Conservation (phyloP, 2,113 vertebrate species). For the Eurypyga helias region DNA sequence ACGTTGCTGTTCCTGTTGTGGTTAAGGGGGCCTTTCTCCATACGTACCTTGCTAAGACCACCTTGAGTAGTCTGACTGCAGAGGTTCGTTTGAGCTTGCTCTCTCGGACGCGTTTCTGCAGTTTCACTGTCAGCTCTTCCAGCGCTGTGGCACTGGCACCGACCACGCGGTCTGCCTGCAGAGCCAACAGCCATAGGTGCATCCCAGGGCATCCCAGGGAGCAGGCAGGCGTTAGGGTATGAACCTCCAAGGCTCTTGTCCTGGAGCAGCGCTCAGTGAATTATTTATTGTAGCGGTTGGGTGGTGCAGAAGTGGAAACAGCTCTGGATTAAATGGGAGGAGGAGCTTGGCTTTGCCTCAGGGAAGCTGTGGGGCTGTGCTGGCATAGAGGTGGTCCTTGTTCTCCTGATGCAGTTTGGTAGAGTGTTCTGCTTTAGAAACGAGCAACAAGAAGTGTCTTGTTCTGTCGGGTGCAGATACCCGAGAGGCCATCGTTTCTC, state of each 20-base stretch:
- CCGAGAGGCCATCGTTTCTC: background rate
- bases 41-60: rapidly evolving
- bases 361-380: background rate
- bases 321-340: background rate
- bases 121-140: no score
- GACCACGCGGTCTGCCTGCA: no score
- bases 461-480: constrained; percentile 29
- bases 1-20: background rate
- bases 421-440: background rate
- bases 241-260: background rate
- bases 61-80: background rate
- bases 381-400: background rate
- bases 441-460: constrained; percentile 51
- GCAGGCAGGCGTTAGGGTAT: background rate
- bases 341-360: background rate
- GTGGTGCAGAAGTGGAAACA: background rate
- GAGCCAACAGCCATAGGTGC: background rate
- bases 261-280: background rate
- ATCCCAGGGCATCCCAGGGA: background rate
- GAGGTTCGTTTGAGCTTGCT: background rate
- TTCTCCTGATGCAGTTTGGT: background rate
- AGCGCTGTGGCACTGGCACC: background rate
- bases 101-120: background rate
- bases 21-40: no score
- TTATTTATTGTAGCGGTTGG: rapidly evolving